Percentiles rank a stretch among this genome's conserved stretches.
These are phyloP conservation scores for Microctonus hyperodae DNA, from an alignment of 2,888 invertebrate genomes.

Conservation along the genomic window DNA sequence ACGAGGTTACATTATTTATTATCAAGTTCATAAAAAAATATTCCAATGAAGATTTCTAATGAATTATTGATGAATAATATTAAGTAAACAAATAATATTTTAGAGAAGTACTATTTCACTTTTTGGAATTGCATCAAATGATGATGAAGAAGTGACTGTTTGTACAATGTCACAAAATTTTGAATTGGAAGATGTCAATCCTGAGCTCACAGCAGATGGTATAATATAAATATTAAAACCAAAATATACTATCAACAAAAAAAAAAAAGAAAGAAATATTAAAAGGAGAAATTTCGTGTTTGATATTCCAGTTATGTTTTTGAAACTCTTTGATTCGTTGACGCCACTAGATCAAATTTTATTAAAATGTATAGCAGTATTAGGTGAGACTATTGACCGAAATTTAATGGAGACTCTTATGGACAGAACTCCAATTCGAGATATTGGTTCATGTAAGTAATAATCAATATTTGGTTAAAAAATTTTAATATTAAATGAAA, in stretches of 20 bases:
- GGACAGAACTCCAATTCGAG: slow-evolving; percentile 63
- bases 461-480: slow-evolving; percentile 7
- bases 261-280: not conserved
- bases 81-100: no score
- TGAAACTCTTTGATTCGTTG: slow-evolving; percentile 72
- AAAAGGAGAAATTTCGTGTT: not conserved
- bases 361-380: slow-evolving; percentile 71
- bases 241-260: not conserved
- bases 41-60: no score
- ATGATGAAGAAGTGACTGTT: slow-evolving; percentile 56
- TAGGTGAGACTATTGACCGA: slow-evolving; percentile 71
- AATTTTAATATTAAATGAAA: no score
- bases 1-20: slow-evolving; percentile 51
- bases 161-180: slow-evolving; percentile 65
- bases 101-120: not conserved
- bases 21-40: slow-evolving; percentile 11
- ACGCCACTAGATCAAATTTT: slow-evolving; percentile 71
- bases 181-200: slow-evolving; percentile 65
- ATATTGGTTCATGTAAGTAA: slow-evolving; percentile 64
- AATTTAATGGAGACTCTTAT: slow-evolving; percentile 69
- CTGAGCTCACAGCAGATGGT: slow-evolving; percentile 69
- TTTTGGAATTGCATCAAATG: slow-evolving; percentile 37
- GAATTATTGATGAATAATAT: slow-evolving; percentile 12
- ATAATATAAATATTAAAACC: slow-evolving; percentile 33
- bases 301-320: slow-evolving; percentile 65